Evolutionary conservation across 2,113 vertebrate genomes (phyloP).

Genomic region (Embiotoca jacksoni): DNA sequence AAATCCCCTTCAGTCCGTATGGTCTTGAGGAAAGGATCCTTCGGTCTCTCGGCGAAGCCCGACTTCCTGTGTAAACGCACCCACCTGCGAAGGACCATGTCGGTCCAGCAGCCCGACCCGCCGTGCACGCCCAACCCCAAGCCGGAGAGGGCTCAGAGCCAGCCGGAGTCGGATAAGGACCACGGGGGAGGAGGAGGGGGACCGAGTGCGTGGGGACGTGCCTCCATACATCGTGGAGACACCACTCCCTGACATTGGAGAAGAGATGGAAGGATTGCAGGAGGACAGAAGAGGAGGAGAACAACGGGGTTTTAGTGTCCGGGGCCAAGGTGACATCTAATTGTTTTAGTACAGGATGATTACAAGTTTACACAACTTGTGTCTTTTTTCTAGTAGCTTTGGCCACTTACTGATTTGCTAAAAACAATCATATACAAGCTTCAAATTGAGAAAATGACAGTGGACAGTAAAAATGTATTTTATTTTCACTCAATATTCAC

Average conservation of each 20-base stretch:
- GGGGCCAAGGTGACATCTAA: conserved; percentile 68
- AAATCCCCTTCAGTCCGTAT: conserved; percentile 93
- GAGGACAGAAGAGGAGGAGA: conserved; percentile 45
- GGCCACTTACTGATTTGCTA: not conserved
- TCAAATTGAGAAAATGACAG: no score
- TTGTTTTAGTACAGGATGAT: not conserved
- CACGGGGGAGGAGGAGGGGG: conserved; percentile 80
- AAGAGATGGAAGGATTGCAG: conserved; percentile 37
- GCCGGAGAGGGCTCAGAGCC: conserved; percentile 97
- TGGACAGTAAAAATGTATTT: no score
- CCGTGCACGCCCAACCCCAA: conserved; percentile 90
- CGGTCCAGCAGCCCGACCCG: conserved; percentile 95
- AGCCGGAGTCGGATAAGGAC: conserved; percentile 97
- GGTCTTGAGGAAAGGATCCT: conserved; percentile 96
- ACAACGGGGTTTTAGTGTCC: conserved; percentile 49
- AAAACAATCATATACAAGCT: no score
- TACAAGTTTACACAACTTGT: not conserved
- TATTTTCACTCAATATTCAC: no score
- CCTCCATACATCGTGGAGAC: conserved; percentile 91
- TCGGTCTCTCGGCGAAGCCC: conserved; percentile 93
- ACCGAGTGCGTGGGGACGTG: conserved; percentile 88
- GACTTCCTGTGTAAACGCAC: conserved; percentile 97
- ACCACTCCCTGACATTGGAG: conserved; percentile 83
- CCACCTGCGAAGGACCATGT: conserved; percentile 96
- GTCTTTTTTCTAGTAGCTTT: not conserved